Evolutionary conservation across 2,113 vertebrate genomes (phyloP).

Genomic region (Hippolais icterina): DNA sequence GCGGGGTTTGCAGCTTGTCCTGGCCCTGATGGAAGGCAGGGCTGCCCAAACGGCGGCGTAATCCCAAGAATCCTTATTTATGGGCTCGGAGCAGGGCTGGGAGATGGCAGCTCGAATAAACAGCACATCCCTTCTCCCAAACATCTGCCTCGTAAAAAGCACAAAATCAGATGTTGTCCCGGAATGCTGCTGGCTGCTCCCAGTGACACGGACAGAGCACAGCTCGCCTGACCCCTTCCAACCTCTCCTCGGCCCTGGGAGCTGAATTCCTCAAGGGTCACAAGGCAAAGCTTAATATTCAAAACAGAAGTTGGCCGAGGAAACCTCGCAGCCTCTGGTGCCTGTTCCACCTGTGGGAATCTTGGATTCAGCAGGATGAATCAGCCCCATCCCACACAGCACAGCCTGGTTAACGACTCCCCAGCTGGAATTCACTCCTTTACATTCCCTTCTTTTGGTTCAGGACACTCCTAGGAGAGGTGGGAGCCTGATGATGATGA

Average conservation of each 20-base stretch:
- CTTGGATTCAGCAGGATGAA: background rate
- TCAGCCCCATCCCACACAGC: background rate
- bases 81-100: background rate
- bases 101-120: conserved; percentile 34
- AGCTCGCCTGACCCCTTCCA: conserved; percentile 24
- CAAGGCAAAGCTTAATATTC: background rate
- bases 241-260: conserved; percentile 23
- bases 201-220: background rate
- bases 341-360: background rate
- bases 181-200: conserved; percentile 38
- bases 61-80: conserved; percentile 32
- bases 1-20: background rate
- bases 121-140: conserved; percentile 33
- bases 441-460: background rate
- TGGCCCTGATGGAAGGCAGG: conserved; percentile 29
- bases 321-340: background rate
- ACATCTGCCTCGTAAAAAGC: conserved; percentile 59
- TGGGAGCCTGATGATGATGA: background rate
- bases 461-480: background rate
- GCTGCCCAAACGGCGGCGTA: background rate
- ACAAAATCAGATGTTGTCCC: conserved; percentile 67
- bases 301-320: background rate
- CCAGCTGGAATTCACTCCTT: background rate
- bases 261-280: background rate
- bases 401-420: background rate